Evolutionary conservation across 2,113 vertebrate species (phyloP).

Genomic region (Arizona elegans): DNA sequence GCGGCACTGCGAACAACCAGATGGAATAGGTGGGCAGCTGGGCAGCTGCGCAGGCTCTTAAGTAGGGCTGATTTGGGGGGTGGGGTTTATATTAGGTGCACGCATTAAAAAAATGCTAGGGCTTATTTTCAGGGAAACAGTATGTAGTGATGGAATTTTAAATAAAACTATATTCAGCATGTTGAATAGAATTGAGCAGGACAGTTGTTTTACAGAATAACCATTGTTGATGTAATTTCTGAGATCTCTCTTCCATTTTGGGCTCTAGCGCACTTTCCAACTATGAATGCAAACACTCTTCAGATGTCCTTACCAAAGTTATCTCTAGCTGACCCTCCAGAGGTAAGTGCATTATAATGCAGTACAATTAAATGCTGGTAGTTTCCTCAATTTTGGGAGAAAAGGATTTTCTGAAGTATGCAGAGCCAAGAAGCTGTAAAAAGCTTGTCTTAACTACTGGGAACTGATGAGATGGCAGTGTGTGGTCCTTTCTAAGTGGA

Average conservation of each 20-base stretch:
- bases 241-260: conserved; percentile 51
- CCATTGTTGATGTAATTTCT: conserved; percentile 20
- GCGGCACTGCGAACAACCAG: too few relatives aligned
- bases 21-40: too few relatives aligned
- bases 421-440: not conserved
- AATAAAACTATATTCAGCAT: not conserved
- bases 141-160: not conserved
- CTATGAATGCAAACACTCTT: conserved; percentile 55
- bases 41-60: too few relatives aligned
- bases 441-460: conserved; percentile 8
- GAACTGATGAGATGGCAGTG: not conserved
- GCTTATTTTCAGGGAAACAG: too few relatives aligned
- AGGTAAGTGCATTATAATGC: conserved; percentile 65
- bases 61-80: too few relatives aligned
- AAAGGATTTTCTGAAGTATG: conserved; percentile 22
- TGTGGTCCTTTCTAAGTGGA: not conserved
- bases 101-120: too few relatives aligned
- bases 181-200: not conserved
- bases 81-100: too few relatives aligned
- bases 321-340: conserved; percentile 56
- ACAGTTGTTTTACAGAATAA: not conserved
- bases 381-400: conserved; percentile 9
- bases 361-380: not conserved
- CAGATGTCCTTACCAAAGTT: conserved; percentile 61
- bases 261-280: conserved; percentile 48